A percentile compares a stretch with the other conserved stretches of the same genome.
phyloP scores from a whole-genome alignment of 1,140 invertebrate species.

The Brachionus plicatilis region DNA sequence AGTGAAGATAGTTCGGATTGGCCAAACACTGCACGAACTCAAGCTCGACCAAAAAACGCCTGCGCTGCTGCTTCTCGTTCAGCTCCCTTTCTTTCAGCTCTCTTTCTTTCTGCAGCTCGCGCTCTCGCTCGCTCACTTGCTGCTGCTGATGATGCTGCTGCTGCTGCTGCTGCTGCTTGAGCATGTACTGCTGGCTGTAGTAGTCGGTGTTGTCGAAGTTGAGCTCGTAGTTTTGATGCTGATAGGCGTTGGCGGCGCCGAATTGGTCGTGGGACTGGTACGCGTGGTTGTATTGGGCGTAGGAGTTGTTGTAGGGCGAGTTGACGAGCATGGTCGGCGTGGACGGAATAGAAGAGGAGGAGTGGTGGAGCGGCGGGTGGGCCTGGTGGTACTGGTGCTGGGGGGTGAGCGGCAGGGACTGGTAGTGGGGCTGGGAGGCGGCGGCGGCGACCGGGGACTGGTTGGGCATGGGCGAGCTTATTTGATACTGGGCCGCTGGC shows the following conservation, averaged over 20 bases:
- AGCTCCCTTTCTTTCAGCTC: background rate
- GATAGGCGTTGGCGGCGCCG: background rate
- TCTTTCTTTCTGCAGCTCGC: slow-evolving; percentile 20
- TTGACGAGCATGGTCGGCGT: background rate
- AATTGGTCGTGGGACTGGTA: slow-evolving; percentile 9
- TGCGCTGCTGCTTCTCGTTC: slow-evolving; percentile 4
- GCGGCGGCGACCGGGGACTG: background rate
- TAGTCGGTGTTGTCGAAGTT: background rate
- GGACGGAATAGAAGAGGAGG: background rate
- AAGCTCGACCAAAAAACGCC: slow-evolving; percentile 35
- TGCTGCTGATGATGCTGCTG: slow-evolving; percentile 22
- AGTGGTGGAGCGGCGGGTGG: background rate
- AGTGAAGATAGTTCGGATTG: slow-evolving; percentile 40
- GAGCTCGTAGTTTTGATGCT: background rate
- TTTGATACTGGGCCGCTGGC: background rate
- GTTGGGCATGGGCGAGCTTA: slow-evolving; percentile 16
- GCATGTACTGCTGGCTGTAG: slow-evolving; percentile 18
- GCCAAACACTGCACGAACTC: slow-evolving; percentile 41
- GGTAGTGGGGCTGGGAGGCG: background rate
- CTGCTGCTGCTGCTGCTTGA: slow-evolving; percentile 25
- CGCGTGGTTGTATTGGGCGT: background rate
- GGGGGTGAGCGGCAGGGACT: slow-evolving; percentile 12
- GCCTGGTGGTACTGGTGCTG: slow-evolving; percentile 1
- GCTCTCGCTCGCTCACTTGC: background rate
- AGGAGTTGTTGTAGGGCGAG: slow-evolving; percentile 26